phyloP scores from a whole-genome alignment of 2,113 vertebrate genomes.

The Hippocampus abdominalis region DNA sequence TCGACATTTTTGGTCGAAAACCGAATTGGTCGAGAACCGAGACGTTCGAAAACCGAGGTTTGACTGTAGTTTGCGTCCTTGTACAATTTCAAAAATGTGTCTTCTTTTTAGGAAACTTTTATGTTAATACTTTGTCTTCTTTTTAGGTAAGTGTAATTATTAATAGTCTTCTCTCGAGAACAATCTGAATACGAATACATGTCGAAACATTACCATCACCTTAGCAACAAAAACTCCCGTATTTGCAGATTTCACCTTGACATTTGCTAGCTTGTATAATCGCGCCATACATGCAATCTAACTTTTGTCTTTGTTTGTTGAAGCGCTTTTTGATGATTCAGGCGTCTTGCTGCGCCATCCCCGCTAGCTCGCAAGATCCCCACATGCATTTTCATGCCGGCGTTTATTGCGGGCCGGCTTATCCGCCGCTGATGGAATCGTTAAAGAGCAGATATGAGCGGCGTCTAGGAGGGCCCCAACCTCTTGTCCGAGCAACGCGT shows the following conservation, averaged over 20 bases:
- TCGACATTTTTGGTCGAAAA: too few species aligned
- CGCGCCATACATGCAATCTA: slow-evolving; percentile 11
- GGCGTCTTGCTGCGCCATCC: slow-evolving; percentile 52
- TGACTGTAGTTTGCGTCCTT: too few species aligned
- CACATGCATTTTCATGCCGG: slow-evolving; percentile 61
- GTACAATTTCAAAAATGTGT: too few species aligned
- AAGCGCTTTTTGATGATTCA: slow-evolving; percentile 59
- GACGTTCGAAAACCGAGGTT: too few species aligned
- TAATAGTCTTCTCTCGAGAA: not conserved
- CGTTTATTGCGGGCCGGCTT: slow-evolving; percentile 64
- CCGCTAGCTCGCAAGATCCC: slow-evolving; percentile 51
- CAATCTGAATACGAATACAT: not conserved
- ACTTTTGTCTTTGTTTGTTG: slow-evolving; percentile 22
- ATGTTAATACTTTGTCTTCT: not conserved
- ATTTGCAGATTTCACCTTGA: slow-evolving; percentile 25
- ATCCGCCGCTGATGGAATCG: slow-evolving; percentile 69
- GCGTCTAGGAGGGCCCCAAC: slow-evolving; percentile 59
- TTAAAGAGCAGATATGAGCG: slow-evolving; percentile 70
- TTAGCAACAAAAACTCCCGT: not conserved
- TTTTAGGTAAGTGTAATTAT: too few species aligned
- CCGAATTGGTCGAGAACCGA: too few species aligned
- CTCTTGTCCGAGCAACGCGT: slow-evolving; percentile 61
- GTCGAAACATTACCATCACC: slow-evolving; percentile 11
- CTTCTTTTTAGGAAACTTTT: not conserved
- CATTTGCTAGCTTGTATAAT: slow-evolving; percentile 47